Conservation (phyloP, 2,113 vertebrate species). For the Austrofundulus limnaeus region DNA sequence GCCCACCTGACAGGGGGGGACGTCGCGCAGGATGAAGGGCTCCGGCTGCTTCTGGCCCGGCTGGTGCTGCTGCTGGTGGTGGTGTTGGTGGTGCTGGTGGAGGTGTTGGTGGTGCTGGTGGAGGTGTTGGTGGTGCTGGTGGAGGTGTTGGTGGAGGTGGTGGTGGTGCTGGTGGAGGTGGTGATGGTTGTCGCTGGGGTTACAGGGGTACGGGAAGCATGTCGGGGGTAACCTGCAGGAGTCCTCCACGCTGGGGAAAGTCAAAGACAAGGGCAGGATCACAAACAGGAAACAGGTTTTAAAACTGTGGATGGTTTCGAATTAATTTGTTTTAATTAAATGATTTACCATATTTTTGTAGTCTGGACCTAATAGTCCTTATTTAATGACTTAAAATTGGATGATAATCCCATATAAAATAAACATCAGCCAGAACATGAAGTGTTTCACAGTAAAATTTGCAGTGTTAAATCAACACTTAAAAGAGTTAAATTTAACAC, state of each 20-base stretch:
- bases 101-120: conserved; percentile 43
- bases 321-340: too few species aligned
- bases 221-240: conserved; percentile 72
- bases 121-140: conserved; percentile 58
- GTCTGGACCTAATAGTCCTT: too few species aligned
- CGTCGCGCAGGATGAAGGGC: conserved; percentile 69
- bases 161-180: conserved; percentile 22
- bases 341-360: too few species aligned
- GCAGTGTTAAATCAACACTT: too few species aligned
- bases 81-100: conserved; percentile 60
- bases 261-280: not conserved
- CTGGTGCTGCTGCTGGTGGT: conserved; percentile 64
- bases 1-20: conserved; percentile 62
- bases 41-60: conserved; percentile 73
- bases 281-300: not conserved
- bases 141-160: too few species aligned
- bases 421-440: too few species aligned
- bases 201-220: conserved; percentile 66
- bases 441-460: too few species aligned
- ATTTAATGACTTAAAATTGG: too few species aligned
- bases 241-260: conserved; percentile 71
- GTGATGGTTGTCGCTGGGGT: conserved; percentile 53
- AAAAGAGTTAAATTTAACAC: too few species aligned
- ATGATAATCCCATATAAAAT: too few species aligned
- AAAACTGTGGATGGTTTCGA: too few species aligned